phyloP scores from a whole-genome alignment of 2,797 vertebrate genomes.

The Neoniphon sammara region DNA sequence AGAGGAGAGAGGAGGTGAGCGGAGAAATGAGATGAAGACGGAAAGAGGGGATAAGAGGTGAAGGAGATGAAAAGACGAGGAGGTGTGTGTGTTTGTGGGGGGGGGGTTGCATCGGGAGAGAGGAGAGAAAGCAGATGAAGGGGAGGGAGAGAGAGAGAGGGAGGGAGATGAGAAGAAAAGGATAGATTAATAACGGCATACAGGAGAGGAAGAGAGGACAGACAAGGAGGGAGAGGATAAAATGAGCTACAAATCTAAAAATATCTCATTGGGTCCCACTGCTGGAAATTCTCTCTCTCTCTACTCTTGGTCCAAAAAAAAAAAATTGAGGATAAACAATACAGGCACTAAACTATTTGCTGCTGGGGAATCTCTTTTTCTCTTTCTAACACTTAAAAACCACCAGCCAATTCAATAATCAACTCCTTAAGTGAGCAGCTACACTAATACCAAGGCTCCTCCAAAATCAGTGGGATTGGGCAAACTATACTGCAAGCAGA shows the following conservation, averaged over 20 bases:
- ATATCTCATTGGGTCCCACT: constrained; percentile 51
- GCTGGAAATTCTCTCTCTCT: constrained; percentile 33
- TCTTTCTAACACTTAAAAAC: constrained; percentile 33
- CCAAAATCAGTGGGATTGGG: not conserved
- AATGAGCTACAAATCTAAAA: constrained; percentile 65
- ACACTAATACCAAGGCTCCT: not conserved
- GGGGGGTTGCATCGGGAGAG: constrained; percentile 18
- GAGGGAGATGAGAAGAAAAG: constrained; percentile 45
- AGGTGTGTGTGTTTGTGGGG: not conserved
- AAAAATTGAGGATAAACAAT: constrained; percentile 56
- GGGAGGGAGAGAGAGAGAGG: constrained; percentile 8
- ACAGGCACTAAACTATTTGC: constrained; percentile 39
- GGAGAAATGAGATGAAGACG: not conserved
- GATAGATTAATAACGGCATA: constrained; percentile 45
- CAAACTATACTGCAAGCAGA: not conserved
- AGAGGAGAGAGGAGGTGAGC: not conserved
- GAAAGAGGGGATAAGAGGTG: constrained; percentile 21
- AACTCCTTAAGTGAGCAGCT: constrained; percentile 12
- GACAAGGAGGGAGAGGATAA: constrained; percentile 54
- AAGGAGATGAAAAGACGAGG: constrained; percentile 23
- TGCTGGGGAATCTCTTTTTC: constrained; percentile 13
- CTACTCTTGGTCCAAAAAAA: constrained; percentile 38
- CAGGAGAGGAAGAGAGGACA: constrained; percentile 37
- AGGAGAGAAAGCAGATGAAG: constrained; percentile 7
- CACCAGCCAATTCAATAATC: constrained; percentile 27